A percentile compares a stretch with the other conserved stretches of the same genome.
phyloP scores from a whole-genome alignment of 2,888 invertebrate species.

The Oscheius onirici region DNA sequence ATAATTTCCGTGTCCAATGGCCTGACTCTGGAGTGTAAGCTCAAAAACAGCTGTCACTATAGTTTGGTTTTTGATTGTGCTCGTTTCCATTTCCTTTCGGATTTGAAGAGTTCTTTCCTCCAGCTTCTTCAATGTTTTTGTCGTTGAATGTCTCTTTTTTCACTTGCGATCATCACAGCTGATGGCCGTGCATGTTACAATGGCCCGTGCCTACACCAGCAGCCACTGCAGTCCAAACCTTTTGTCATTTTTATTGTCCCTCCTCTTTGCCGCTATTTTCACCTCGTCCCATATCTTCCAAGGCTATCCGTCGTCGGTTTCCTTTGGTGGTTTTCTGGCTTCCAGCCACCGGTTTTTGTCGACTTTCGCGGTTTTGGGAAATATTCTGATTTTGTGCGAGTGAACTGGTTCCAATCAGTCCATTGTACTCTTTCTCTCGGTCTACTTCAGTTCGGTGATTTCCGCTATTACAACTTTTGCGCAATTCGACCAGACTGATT shows the following conservation, averaged over 20 bases:
- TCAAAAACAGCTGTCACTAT: background rate
- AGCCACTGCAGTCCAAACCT: background rate
- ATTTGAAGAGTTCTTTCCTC: background rate
- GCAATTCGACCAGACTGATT: background rate
- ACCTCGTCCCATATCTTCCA: background rate
- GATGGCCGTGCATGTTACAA: background rate
- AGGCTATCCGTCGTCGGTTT: background rate
- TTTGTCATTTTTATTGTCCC: constrained; percentile 1
- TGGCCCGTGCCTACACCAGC: background rate
- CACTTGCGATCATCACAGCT: constrained; percentile 11
- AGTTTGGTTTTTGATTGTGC: no score
- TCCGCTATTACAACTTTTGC: background rate
- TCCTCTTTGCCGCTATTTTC: background rate
- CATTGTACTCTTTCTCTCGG: background rate
- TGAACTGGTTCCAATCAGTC: background rate
- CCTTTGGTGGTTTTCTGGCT: constrained; percentile 9
- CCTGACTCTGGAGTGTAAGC: background rate
- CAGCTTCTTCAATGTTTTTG: background rate
- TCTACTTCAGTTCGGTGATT: background rate
- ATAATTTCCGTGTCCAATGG: background rate
- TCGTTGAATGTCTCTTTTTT: background rate
- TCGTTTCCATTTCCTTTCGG: no score
- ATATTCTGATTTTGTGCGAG: background rate
- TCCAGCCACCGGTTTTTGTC: background rate
- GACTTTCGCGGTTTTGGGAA: background rate